Percentiles rank a stretch among this genome's conserved stretches.
phyloP scores from a whole-genome alignment of 1,140 invertebrate species.

The Palaemon carinicauda region DNA sequence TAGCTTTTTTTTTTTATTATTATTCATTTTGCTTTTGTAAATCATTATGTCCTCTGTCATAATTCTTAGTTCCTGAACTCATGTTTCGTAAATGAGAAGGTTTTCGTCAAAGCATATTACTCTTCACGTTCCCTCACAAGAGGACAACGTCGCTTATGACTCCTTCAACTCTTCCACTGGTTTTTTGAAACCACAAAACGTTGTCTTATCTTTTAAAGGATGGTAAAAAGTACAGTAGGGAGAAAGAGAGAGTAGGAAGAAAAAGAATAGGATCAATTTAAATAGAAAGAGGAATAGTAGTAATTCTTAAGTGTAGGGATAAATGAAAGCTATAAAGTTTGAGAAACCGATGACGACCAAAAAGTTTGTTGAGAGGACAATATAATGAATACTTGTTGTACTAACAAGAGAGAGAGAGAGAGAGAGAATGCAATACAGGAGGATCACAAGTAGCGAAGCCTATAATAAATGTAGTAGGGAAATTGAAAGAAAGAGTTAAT shows the following conservation, averaged over 20 bases:
- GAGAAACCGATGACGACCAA: background rate
- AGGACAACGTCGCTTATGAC: too few relatives aligned
- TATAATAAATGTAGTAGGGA: background rate
- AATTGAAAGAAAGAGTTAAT: background rate
- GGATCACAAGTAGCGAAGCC: background rate
- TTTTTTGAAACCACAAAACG: background rate
- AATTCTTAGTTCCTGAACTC: too few relatives aligned
- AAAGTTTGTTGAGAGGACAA: too few relatives aligned
- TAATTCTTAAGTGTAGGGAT: background rate
- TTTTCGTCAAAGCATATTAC: too few relatives aligned
- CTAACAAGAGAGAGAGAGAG: background rate
- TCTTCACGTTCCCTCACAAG: too few relatives aligned
- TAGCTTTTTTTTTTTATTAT: too few relatives aligned
- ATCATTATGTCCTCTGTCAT: too few relatives aligned
- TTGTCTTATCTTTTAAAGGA: background rate
- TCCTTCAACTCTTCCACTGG: background rate
- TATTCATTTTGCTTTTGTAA: too few relatives aligned
- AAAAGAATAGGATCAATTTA: background rate
- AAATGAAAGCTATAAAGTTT: background rate
- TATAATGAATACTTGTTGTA: background rate
- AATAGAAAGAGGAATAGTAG: background rate
- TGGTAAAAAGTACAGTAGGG: background rate
- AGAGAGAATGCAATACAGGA: background rate
- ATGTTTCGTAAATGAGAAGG: too few relatives aligned
- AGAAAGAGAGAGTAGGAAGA: background rate